phyloP scores from a whole-genome alignment of 2,113 vertebrate species.

The Odocoileus virginianus region DNA sequence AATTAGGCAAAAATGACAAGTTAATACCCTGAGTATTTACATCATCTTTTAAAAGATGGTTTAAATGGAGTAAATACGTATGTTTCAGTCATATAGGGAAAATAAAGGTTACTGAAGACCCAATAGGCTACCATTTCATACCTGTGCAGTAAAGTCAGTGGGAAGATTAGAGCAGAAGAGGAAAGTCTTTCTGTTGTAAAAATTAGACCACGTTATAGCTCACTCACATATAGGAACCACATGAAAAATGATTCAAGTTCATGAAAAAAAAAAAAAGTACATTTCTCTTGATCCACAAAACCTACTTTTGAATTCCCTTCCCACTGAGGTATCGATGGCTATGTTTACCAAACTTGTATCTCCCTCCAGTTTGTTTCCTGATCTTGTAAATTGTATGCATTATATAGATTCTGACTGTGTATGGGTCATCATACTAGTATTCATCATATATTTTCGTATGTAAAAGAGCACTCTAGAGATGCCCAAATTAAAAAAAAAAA shows the following conservation, averaged over 20 bases:
- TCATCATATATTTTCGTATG: conserved; percentile 2
- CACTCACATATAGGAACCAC: neutral
- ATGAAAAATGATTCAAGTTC: neutral
- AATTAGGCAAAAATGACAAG: conserved; percentile 37
- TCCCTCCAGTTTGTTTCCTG: neutral
- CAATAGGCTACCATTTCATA: neutral
- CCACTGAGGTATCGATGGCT: neutral
- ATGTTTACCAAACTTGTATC: neutral
- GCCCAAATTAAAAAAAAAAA: neutral
- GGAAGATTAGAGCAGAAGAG: neutral
- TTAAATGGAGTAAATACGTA: conserved; percentile 48
- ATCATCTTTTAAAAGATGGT: conserved; percentile 40
- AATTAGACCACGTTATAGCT: neutral
- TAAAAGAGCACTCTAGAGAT: conserved; percentile 21
- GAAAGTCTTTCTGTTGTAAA: neutral
- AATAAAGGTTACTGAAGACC: neutral
- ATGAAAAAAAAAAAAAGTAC: neutral
- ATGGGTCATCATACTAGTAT: neutral
- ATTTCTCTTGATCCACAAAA: conserved; percentile 2
- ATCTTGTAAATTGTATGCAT: neutral
- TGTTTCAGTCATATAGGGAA: neutral
- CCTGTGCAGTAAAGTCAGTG: neutral
- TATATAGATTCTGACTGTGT: neutral
- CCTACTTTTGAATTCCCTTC: neutral
- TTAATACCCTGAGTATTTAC: conserved; percentile 61